These are phyloP conservation scores for Aphis gossypii DNA, from an alignment of 1,140 invertebrate species.

Conservation along the genomic window DNA sequence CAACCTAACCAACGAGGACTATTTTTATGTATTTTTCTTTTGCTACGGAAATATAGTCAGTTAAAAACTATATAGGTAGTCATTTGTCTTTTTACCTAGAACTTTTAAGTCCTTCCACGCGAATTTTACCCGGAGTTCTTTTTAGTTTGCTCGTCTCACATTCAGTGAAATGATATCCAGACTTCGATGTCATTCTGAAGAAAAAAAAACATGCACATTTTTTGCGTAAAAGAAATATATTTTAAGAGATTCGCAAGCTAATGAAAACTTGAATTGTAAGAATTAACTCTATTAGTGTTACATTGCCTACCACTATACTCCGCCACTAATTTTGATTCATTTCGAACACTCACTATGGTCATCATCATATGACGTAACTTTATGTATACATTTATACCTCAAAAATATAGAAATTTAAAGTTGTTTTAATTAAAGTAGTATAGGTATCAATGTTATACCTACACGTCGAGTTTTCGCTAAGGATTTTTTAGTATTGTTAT, in stretches of 20 bases:
- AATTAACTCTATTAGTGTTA: background rate
- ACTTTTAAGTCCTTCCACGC: too few species aligned
- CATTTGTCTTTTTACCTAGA: too few species aligned
- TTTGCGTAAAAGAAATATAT: too few species aligned
- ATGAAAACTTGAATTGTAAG: background rate
- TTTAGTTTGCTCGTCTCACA: too few species aligned
- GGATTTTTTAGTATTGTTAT: background rate
- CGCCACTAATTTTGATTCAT: background rate
- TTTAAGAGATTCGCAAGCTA: background rate
- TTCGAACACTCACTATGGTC: background rate
- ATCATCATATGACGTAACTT: background rate
- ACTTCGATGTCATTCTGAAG: too few species aligned
- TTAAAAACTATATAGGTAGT: too few species aligned
- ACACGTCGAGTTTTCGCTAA: background rate
- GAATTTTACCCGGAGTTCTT: too few species aligned
- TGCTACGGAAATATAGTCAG: too few species aligned
- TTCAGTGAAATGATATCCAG: too few species aligned
- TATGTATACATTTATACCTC: background rate
- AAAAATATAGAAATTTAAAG: background rate
- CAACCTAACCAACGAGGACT: too few species aligned
- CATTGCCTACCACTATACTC: background rate
- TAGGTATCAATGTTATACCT: background rate
- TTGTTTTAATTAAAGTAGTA: background rate
- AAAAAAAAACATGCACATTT: too few species aligned
- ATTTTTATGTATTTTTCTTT: too few species aligned